Conservation (phyloP, 2,113 vertebrate species). For the Cyphomyrus discorhynchus region DNA sequence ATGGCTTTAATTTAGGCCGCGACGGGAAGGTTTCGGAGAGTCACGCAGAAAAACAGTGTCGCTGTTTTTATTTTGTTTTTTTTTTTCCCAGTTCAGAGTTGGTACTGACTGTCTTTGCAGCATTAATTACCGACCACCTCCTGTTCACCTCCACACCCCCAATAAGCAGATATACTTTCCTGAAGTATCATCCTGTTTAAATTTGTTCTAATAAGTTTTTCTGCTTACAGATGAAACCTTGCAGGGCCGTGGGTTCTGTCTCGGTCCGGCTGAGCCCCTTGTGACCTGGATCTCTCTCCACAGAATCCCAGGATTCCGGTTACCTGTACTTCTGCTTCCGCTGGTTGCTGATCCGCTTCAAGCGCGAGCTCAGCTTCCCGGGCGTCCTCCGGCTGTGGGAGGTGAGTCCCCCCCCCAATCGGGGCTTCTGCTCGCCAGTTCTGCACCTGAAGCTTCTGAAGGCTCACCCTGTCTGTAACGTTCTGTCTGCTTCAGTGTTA, state of each 20-base stretch:
- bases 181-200: neutral
- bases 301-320: slow-evolving; percentile 81
- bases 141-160: neutral
- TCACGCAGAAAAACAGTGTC: neutral
- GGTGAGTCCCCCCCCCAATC: slow-evolving; percentile 58
- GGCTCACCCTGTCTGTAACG: neutral
- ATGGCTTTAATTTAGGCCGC: slow-evolving; percentile 12
- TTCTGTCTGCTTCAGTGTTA: neutral
- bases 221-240: neutral
- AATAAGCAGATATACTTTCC: neutral
- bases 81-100: neutral
- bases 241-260: neutral
- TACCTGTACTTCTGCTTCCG: slow-evolving; percentile 84
- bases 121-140: slow-evolving; percentile 4
- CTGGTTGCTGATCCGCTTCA: slow-evolving; percentile 95
- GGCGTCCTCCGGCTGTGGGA: slow-evolving; percentile 95
- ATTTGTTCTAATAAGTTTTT: neutral
- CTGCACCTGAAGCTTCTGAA: neutral
- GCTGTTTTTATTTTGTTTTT: neutral
- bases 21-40: neutral
- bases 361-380: slow-evolving; percentile 92
- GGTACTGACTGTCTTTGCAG: neutral
- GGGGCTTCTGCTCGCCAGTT: too few species aligned
- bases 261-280: neutral
- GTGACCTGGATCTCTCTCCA: neutral